These are phyloP conservation scores for Alauda arvensis DNA, from an alignment of 2,797 vertebrate species.

Conservation along the genomic window DNA sequence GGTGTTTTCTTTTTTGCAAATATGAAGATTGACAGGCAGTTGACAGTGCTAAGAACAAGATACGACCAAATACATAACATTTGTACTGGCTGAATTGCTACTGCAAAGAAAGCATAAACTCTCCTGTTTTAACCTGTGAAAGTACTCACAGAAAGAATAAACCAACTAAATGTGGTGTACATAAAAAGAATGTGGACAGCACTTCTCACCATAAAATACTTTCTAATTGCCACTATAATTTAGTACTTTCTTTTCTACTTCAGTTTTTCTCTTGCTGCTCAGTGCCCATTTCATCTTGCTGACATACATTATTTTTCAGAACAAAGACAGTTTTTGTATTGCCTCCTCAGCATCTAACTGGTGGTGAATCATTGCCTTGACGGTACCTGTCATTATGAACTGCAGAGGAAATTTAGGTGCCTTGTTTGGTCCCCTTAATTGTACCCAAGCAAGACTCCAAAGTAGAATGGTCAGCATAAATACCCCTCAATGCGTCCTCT, in stretches of 20 bases:
- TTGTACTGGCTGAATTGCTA: slow-evolving; percentile 15
- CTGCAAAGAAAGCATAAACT: slow-evolving; percentile 7
- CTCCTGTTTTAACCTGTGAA: not conserved
- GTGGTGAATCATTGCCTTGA: not conserved
- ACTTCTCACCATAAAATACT: not conserved
- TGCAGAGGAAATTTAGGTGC: not conserved
- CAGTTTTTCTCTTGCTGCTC: not conserved
- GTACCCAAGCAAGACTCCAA: not conserved
- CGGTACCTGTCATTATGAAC: fast-evolving
- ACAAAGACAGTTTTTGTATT: not conserved
- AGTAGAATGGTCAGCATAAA: not conserved
- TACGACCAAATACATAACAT: not conserved
- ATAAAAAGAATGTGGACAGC: not conserved
- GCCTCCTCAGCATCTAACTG: not conserved
- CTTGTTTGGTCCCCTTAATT: not conserved
- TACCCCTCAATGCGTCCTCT: not conserved
- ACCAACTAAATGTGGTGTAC: not conserved
- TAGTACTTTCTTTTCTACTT: not conserved
- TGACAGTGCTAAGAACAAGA: slow-evolving; percentile 50
- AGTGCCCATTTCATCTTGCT: not conserved
- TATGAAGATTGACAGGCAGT: slow-evolving; percentile 43
- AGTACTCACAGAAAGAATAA: not conserved
- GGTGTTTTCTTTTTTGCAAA: slow-evolving; percentile 35
- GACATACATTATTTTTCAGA: not conserved
- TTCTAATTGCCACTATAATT: not conserved